phyloP scores from a whole-genome alignment of 2,113 vertebrate species.

The Apus apus region DNA sequence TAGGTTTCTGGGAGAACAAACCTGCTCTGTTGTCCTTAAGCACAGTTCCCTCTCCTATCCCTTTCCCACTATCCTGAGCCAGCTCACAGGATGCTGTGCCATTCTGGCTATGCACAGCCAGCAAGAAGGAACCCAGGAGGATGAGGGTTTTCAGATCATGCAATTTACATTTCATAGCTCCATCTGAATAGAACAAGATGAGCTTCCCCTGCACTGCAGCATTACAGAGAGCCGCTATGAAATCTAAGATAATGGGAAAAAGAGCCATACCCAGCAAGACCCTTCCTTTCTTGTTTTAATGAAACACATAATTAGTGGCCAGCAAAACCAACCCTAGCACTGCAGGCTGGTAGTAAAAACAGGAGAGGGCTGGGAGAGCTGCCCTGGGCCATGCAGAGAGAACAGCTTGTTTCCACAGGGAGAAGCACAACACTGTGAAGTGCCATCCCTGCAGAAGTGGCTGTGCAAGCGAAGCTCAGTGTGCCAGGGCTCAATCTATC shows the following conservation, averaged over 20 bases:
- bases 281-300: background rate
- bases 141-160: background rate
- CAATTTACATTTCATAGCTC: background rate
- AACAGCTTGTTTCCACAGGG: background rate
- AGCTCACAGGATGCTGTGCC: background rate
- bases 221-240: background rate
- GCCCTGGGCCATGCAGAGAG: background rate
- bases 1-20: background rate
- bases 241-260: background rate
- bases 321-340: background rate
- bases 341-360: background rate
- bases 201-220: background rate
- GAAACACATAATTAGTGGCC: background rate
- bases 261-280: background rate
- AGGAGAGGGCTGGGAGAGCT: background rate
- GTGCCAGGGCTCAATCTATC: background rate
- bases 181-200: background rate
- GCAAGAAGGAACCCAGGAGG: background rate
- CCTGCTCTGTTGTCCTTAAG: background rate
- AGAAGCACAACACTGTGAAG: background rate
- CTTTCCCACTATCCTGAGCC: background rate
- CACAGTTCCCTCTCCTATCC: background rate
- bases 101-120: background rate
- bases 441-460: background rate
- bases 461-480: fast-evolving